Percentiles rank a stretch among this genome's conserved stretches.
These are phyloP conservation scores for Drosophila nigritarsus DNA, from an alignment of 2,888 invertebrate genomes.

Conservation along the genomic window DNA sequence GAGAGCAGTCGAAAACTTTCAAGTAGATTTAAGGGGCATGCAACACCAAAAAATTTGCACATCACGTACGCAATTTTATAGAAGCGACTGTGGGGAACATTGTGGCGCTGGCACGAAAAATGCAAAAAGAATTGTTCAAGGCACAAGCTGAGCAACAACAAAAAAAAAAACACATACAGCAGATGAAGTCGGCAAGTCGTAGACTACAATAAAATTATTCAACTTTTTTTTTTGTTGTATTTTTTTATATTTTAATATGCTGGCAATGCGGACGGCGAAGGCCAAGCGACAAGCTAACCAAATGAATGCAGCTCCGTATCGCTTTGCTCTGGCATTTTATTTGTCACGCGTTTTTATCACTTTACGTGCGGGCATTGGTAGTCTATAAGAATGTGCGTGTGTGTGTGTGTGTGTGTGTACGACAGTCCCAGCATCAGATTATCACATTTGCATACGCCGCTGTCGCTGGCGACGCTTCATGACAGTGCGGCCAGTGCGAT, in stretches of 20 bases:
- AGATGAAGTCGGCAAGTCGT: constrained; percentile 58
- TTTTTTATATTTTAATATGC: constrained; percentile 71
- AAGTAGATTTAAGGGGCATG: constrained; percentile 34
- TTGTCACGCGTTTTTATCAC: constrained; percentile 82
- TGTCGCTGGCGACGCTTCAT: constrained; percentile 45
- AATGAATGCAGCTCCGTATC: constrained; percentile 65
- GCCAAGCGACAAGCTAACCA: constrained; percentile 37
- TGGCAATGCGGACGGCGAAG: constrained; percentile 39
- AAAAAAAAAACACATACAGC: constrained; percentile 11
- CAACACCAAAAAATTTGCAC: constrained; percentile 24
- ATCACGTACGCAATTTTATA: constrained; percentile 74
- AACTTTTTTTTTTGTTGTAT: constrained; percentile 40
- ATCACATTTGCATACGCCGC: constrained; percentile 80
- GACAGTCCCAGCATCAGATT: constrained; percentile 70
- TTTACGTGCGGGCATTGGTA: constrained; percentile 64
- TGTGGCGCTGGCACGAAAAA: constrained; percentile 38
- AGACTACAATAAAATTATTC: constrained; percentile 77
- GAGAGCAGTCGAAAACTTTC: constrained; percentile 31
- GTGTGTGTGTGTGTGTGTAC: constrained; percentile 25
- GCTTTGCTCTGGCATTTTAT: constrained; percentile 72
- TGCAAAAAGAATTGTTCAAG: constrained; percentile 3
- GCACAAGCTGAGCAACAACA: constrained; percentile 14
- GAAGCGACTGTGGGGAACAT: constrained; percentile 70
- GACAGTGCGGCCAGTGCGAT: constrained; percentile 60
- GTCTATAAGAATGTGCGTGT: constrained; percentile 10